These are phyloP conservation scores for Elanus axillaris DNA, from an alignment of 2,113 vertebrate genomes.

Conservation along the genomic window DNA sequence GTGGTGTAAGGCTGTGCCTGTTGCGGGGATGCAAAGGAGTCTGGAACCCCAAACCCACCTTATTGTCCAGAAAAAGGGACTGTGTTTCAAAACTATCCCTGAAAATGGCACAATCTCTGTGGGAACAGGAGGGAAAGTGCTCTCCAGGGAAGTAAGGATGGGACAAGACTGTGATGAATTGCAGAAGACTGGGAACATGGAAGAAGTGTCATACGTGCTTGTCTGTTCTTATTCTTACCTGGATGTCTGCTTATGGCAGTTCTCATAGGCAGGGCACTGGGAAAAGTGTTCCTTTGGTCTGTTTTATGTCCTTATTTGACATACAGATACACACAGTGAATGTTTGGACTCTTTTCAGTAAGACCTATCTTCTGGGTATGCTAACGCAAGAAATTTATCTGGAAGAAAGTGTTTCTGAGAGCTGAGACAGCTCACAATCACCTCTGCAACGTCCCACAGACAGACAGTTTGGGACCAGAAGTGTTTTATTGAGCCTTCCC, in stretches of 20 bases:
- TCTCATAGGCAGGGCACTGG: neutral
- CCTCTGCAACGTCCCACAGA: neutral
- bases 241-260: neutral
- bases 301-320: neutral
- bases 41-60: neutral
- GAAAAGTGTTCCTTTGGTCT: neutral
- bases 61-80: neutral
- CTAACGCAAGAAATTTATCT: neutral
- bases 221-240: neutral
- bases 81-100: neutral
- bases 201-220: neutral
- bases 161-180: neutral
- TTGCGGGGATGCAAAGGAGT: neutral
- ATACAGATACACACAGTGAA: too few species aligned
- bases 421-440: neutral
- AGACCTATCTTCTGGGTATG: neutral
- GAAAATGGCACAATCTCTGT: neutral
- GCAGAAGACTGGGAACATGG: neutral
- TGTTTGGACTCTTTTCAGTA: neutral
- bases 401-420: neutral
- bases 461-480: neutral
- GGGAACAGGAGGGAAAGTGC: neutral
- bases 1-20: neutral
- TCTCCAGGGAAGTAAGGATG: neutral
- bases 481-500: neutral